These are phyloP conservation scores for Hippocampus barbouri DNA, from an alignment of 2,113 vertebrate genomes.

Conservation along the genomic window DNA sequence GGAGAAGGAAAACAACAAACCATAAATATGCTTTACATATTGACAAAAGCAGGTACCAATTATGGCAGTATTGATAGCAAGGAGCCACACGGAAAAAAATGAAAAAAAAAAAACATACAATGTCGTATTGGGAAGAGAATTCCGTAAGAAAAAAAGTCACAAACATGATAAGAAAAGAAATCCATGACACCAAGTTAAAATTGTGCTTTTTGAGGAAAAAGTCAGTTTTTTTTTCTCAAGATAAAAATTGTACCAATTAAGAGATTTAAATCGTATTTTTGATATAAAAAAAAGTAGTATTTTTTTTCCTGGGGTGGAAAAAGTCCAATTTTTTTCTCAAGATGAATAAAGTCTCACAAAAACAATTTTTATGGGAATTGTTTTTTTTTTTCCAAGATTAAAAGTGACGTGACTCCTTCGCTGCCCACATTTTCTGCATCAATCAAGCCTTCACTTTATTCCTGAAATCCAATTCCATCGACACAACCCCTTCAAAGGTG, in stretches of 20 bases:
- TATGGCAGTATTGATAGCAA: slow-evolving; percentile 5
- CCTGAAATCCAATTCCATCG: too few relatives aligned
- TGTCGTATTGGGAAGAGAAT: too few relatives aligned
- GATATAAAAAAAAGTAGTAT: background rate
- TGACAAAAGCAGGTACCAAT: slow-evolving; percentile 70
- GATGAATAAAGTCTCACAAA: background rate
- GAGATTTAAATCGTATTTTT: background rate
- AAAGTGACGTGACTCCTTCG: too few relatives aligned
- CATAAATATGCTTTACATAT: slow-evolving; percentile 73
- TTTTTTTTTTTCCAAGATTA: too few relatives aligned
- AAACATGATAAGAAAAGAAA: too few relatives aligned
- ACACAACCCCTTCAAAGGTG: too few relatives aligned
- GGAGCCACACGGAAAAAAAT: background rate
- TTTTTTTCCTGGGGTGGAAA: too few relatives aligned
- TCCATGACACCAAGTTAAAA: too few relatives aligned
- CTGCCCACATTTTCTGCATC: too few relatives aligned
- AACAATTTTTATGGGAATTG: too few relatives aligned
- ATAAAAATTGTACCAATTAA: background rate
- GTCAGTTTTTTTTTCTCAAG: background rate
- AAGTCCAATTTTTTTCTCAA: background rate
- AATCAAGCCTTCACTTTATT: too few relatives aligned
- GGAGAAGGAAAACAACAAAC: slow-evolving; percentile 56
- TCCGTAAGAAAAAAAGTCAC: too few relatives aligned
- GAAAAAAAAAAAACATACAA: background rate
- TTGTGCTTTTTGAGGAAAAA: background rate